Evolutionary conservation across 2,797 vertebrate species (phyloP).

Genomic region (Sphenodon punctatus): DNA sequence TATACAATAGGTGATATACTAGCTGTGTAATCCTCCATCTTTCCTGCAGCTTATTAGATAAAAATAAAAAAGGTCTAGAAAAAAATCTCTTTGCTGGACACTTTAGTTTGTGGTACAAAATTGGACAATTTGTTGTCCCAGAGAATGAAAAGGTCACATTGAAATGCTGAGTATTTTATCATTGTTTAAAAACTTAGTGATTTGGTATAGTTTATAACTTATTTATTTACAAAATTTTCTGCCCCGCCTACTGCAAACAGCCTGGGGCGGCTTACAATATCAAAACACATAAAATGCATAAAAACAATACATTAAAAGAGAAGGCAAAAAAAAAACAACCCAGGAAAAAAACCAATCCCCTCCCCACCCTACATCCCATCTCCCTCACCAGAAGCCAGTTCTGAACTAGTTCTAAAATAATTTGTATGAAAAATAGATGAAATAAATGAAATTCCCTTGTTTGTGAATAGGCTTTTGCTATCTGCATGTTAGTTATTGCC

Average conservation of each 20-base stretch:
- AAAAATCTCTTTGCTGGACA: not conserved
- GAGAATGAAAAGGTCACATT: not conserved
- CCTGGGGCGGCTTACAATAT: too few relatives aligned
- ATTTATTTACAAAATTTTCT: too few relatives aligned
- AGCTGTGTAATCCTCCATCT: not conserved
- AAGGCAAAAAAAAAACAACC: too few relatives aligned
- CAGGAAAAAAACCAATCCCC: too few relatives aligned
- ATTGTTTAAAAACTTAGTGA: not conserved
- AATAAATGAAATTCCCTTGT: not conserved
- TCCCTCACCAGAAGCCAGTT: too few relatives aligned
- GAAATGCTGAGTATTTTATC: not conserved
- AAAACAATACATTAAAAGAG: too few relatives aligned
- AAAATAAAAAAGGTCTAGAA: not conserved
- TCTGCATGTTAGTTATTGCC: not conserved
- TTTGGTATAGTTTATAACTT: too few relatives aligned
- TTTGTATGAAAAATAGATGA: rapidly evolving
- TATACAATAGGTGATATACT: not conserved
- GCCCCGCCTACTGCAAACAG: too few relatives aligned
- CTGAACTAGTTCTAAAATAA: not conserved
- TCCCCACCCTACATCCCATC: too few relatives aligned
- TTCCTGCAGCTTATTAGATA: not conserved
- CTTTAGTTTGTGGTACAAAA: not conserved
- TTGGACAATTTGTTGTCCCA: not conserved
- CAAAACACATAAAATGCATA: too few relatives aligned
- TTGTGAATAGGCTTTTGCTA: not conserved